Conservation (phyloP, 2,888 invertebrate species). For the Cyclophora albipunctata region DNA sequence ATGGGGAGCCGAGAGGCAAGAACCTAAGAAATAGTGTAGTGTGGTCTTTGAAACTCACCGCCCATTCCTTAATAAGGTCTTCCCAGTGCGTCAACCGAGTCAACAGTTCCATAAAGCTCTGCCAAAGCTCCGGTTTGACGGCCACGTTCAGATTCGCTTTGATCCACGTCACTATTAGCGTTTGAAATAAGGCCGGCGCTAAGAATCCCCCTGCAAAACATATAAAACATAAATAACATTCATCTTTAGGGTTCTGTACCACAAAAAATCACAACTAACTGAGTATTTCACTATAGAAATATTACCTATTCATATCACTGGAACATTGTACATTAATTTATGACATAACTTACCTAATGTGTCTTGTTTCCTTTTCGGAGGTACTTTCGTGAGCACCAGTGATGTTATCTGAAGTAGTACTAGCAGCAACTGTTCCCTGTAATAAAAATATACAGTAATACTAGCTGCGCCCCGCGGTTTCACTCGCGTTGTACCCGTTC, state of each 20-base stretch:
- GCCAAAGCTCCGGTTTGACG: constrained; percentile 93
- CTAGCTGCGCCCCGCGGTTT: too few species aligned
- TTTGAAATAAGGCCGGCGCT: constrained; percentile 92
- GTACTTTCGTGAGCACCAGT: constrained; percentile 86
- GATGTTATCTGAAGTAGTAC: constrained; percentile 95
- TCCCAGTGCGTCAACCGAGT: constrained; percentile 94
- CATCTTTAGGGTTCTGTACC: not conserved
- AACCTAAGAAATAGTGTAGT: too few species aligned
- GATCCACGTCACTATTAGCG: constrained; percentile 98
- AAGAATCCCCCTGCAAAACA: constrained; percentile 79
- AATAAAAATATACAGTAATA: not conserved
- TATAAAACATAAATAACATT: not conserved
- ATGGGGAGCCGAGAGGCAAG: too few species aligned
- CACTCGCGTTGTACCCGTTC: too few species aligned
- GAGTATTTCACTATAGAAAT: too few species aligned
- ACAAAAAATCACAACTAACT: not conserved
- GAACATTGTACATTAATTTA: not conserved
- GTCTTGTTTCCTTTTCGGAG: constrained; percentile 84
- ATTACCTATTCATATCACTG: too few species aligned
- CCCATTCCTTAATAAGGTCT: constrained; percentile 96
- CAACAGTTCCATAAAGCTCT: constrained; percentile 90
- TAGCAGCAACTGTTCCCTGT: constrained; percentile 88
- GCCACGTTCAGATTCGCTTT: constrained; percentile 96
- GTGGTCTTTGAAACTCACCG: constrained; percentile 75
- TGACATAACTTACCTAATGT: constrained; percentile 73